These are phyloP conservation scores for Oreocharis arfaki DNA, from an alignment of 2,113 vertebrate genomes.

Conservation along the genomic window DNA sequence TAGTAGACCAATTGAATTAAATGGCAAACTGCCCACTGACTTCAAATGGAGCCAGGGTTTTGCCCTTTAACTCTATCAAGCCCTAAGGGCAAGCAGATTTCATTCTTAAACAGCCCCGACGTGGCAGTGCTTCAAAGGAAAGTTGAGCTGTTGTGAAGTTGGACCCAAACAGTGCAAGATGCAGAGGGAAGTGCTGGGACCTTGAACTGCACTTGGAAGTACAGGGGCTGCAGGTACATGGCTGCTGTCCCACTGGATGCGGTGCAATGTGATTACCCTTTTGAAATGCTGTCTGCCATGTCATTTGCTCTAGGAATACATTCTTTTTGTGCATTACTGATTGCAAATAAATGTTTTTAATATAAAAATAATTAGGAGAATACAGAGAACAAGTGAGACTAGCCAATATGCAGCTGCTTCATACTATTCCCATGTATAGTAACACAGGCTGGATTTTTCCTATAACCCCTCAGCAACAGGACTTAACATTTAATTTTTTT, in stretches of 20 bases:
- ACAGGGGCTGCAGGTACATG: background rate
- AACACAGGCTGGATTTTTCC: background rate
- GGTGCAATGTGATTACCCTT: background rate
- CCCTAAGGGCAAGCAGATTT: slow-evolving; percentile 32
- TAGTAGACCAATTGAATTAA: slow-evolving; percentile 51
- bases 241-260: background rate
- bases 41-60: slow-evolving; percentile 39
- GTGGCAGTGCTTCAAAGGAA: slow-evolving; percentile 6
- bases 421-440: background rate
- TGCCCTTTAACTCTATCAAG: slow-evolving; percentile 24
- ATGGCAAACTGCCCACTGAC: slow-evolving; percentile 18
- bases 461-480: background rate
- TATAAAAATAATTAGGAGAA: background rate
- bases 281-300: background rate
- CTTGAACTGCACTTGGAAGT: background rate
- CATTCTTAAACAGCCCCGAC: background rate
- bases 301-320: background rate
- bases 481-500: background rate
- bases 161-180: background rate
- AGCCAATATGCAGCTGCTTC: background rate
- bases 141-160: background rate
- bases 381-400: background rate
- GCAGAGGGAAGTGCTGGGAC: background rate
- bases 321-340: background rate
- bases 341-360: background rate